A percentile compares a stretch with the other conserved stretches of the same genome.
phyloP scores from a whole-genome alignment of 2,113 vertebrate species.

The Phalacrocorax carbo region DNA sequence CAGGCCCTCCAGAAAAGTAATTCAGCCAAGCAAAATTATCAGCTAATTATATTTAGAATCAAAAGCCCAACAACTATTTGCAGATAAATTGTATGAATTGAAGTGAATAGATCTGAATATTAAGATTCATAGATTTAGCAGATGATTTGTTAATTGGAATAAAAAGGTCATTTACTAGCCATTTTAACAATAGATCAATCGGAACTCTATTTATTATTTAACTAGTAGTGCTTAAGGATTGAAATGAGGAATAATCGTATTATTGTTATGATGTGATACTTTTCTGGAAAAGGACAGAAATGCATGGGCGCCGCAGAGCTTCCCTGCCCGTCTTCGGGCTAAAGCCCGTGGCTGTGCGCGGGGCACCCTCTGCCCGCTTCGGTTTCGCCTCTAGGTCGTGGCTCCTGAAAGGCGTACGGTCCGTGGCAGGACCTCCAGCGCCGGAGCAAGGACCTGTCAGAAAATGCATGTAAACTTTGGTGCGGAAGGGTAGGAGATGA shows the following conservation, averaged over 20 bases:
- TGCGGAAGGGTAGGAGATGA: not conserved
- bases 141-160: slow-evolving; percentile 99
- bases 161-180: slow-evolving; percentile 97
- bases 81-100: slow-evolving; percentile 97
- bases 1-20: slow-evolving; percentile 88
- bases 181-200: slow-evolving; percentile 97
- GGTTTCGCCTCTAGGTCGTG: not conserved
- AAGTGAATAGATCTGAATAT: slow-evolving; percentile 99
- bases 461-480: not conserved
- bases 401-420: not conserved
- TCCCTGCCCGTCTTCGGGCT: not conserved
- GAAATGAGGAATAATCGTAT: slow-evolving; percentile 71
- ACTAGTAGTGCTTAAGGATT: slow-evolving; percentile 71
- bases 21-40: slow-evolving; percentile 89
- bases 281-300: slow-evolving; percentile 17
- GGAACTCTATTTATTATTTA: slow-evolving; percentile 95
- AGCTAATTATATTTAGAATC: slow-evolving; percentile 93
- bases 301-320: not conserved
- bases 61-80: slow-evolving; percentile 92
- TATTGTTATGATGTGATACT: slow-evolving; percentile 54
- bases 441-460: not conserved
- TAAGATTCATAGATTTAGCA: slow-evolving; percentile 99
- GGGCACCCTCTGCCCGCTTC: not conserved
- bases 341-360: not conserved
- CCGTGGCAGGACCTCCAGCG: not conserved